Evolutionary conservation across 2,113 vertebrate species (phyloP), one percentile per base, ranked within the genome.

Genomic region (Saimiri boliviensis): DNA sequence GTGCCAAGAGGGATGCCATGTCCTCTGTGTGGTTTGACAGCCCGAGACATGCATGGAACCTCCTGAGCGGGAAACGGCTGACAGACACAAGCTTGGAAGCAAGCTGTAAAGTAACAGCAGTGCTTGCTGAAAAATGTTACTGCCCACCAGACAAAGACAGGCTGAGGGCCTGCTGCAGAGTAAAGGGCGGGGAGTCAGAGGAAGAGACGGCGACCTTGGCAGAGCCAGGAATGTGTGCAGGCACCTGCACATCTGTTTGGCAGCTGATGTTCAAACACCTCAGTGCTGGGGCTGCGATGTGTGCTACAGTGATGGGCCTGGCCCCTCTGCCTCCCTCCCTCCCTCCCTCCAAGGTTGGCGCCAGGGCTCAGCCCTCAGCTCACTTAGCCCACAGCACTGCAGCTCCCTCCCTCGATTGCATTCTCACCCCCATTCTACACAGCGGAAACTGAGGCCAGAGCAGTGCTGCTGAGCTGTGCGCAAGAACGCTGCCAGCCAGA

Each of bases 401-500:
- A 0, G 3, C 5, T 14, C 27, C 54, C 16, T 35, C 60, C 25
- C 27, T 21, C 6, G 1, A 17, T 37, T 63, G 37, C 27, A 9
- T 1, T 68, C 40, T 14, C 19, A 30, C 6, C 20, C 88, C 25
- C 47, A 37, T 14, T 10, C 0, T 58, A 25, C 17, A 25, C 9
- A 14, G 4, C 8, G 58, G 25, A 56, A 63, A 63, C 68, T 13
- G 32, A 79, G 73, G 88, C 40, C 30, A 35, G 21, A 32, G n/a
- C 6, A 49, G 30, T 7, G 17, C 1, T 6, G 20, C 73, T 32
- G 13, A 32, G 3, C 2, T 3, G 8, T 0, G 23, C 35, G 1
- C 1, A 11, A 42, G 32, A 6, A 45, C 3, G 19, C 32, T 40
- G 79, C n/a, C 11, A 5, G 5, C 16, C 8, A 35, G 2, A 3